phyloP scores from a whole-genome alignment of 2,113 vertebrate genomes.

The Sebastes schlegelii region DNA sequence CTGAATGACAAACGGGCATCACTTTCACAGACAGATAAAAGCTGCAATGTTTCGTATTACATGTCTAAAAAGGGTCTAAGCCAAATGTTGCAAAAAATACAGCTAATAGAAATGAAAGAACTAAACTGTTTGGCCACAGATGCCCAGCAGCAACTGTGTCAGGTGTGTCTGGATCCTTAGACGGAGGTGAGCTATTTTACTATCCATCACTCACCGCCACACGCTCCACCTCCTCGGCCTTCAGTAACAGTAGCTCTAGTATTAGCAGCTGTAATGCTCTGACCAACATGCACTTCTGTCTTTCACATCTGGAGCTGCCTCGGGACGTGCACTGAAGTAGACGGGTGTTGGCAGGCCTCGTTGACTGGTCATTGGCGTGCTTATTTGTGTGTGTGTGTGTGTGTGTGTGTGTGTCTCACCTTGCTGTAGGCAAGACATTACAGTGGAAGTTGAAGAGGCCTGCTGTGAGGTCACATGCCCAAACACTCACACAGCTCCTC shows the following conservation, averaged over 20 bases:
- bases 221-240: slow-evolving; percentile 1
- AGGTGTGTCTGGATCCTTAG: slow-evolving; percentile 7
- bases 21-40: background rate
- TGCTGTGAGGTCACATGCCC: slow-evolving; percentile 52
- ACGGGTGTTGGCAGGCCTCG: slow-evolving; percentile 63
- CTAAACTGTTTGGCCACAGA: background rate
- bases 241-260: slow-evolving; percentile 30
- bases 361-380: slow-evolving; percentile 45
- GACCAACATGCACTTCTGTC: slow-evolving; percentile 51
- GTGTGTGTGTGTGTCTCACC: slow-evolving; percentile 49
- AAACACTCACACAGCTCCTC: slow-evolving; percentile 39
- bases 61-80: background rate
- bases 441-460: slow-evolving; percentile 40
- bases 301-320: slow-evolving; percentile 70
- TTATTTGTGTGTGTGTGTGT: slow-evolving; percentile 18
- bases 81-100: background rate
- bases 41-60: too few species aligned
- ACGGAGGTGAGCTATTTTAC: slow-evolving; percentile 25
- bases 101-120: background rate
- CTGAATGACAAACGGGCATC: background rate
- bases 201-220: slow-evolving; percentile 6
- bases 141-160: background rate
- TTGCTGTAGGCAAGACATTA: slow-evolving; percentile 63
- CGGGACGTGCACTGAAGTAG: slow-evolving; percentile 47
- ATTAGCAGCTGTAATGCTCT: slow-evolving; percentile 44